A percentile compares a stretch with the other conserved stretches of the same genome.
These are phyloP conservation scores for Neodiprion pinetum DNA, from an alignment of 1,140 invertebrate species.

Conservation along the genomic window DNA sequence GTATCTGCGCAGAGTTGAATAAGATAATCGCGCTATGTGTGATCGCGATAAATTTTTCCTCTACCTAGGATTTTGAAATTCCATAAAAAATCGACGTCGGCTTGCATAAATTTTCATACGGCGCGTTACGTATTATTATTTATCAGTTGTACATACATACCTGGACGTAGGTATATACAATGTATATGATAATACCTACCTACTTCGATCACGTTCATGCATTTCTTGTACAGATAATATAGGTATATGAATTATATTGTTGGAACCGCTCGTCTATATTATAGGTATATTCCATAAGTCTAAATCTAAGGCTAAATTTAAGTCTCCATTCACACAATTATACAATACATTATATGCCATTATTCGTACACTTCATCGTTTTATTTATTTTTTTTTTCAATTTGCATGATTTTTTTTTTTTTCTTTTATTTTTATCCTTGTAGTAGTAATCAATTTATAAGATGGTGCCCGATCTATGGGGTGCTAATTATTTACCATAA, in stretches of 20 bases:
- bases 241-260: not conserved
- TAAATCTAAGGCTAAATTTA: no score
- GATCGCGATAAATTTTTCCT: slow-evolving; percentile 16
- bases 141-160: not conserved
- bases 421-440: slow-evolving; percentile 9
- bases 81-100: slow-evolving; percentile 55
- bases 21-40: no score
- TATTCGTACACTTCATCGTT: slow-evolving; percentile 5
- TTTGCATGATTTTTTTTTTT: slow-evolving; percentile 12
- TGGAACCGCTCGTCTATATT: not conserved
- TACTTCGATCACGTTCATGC: no score
- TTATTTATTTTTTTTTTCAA: slow-evolving; percentile 23
- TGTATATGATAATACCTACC: not conserved
- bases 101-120: slow-evolving; percentile 42
- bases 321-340: no score
- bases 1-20: no score
- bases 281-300: no score
- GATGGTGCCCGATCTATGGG: slow-evolving; percentile 49
- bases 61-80: slow-evolving; percentile 58
- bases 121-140: slow-evolving; percentile 3
- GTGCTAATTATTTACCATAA: slow-evolving; percentile 31
- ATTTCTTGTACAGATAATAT: not conserved
- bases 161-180: not conserved
- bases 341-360: no score
- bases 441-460: slow-evolving; percentile 47